phyloP scores from a whole-genome alignment of 1,140 invertebrate genomes.

The Euschistus heros region DNA sequence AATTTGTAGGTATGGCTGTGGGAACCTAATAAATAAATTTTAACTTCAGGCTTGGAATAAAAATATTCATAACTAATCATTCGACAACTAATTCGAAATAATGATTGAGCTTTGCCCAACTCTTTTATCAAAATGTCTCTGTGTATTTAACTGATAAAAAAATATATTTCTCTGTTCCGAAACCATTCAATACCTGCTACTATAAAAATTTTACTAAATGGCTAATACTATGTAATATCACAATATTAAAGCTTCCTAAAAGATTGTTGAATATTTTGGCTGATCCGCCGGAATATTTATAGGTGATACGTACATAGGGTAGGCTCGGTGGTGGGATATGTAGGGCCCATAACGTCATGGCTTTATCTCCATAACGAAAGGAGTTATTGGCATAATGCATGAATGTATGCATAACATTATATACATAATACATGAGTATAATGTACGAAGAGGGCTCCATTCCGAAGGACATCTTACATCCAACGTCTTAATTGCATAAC shows the following conservation, averaged over 20 bases:
- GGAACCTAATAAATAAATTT: too few species aligned
- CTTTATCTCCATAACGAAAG: slow-evolving; percentile 10
- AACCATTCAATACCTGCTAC: neutral
- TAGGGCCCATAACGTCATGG: slow-evolving; percentile 5
- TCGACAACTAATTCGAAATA: too few species aligned
- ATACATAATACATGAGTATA: slow-evolving; percentile 7
- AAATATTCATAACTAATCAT: too few species aligned
- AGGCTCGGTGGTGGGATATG: neutral
- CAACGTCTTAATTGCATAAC: too few species aligned
- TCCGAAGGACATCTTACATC: too few species aligned
- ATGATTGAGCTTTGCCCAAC: too few species aligned
- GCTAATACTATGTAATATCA: neutral
- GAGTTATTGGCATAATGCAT: slow-evolving; percentile 7
- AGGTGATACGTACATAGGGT: neutral
- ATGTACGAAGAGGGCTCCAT: neutral
- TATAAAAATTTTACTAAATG: neutral
- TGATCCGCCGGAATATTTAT: neutral
- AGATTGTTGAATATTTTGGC: too few species aligned
- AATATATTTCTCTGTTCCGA: neutral
- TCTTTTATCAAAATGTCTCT: neutral
- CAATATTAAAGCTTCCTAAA: neutral
- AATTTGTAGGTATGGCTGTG: too few species aligned
- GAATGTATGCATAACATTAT: slow-evolving; percentile 9
- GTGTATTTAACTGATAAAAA: neutral
- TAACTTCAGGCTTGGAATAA: too few species aligned